A percentile compares a stretch with the other conserved stretches of the same genome.
Conservation (phyloP, 2,797 vertebrate genomes). For the Pangasius krempfi region DNA sequence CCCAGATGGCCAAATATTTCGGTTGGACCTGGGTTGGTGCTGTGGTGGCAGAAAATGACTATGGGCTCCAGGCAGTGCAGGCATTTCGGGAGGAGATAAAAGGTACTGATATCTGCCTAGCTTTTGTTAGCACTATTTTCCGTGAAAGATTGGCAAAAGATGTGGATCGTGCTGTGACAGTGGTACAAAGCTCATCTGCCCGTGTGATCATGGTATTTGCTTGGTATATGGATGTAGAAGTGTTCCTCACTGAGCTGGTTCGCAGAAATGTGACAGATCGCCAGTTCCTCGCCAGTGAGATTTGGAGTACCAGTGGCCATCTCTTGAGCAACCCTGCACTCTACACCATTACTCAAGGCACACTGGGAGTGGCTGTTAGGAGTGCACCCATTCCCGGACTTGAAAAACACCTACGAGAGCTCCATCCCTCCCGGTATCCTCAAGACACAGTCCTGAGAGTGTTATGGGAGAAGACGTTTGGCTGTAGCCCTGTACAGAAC, state of each 20-base stretch:
- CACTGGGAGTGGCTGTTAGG: slow-evolving; percentile 75
- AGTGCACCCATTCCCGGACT: slow-evolving; percentile 71
- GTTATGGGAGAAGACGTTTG: slow-evolving; percentile 72
- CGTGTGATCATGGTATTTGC: slow-evolving; percentile 73
- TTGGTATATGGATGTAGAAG: slow-evolving; percentile 71
- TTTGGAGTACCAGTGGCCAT: slow-evolving; percentile 73
- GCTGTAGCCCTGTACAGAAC: slow-evolving; percentile 57
- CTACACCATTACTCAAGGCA: slow-evolving; percentile 66
- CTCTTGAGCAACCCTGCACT: slow-evolving; percentile 63
- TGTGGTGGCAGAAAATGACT: slow-evolving; percentile 71
- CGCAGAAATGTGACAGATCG: slow-evolving; percentile 70
- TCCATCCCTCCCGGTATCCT: slow-evolving; percentile 65
- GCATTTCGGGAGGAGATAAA: slow-evolving; percentile 70
- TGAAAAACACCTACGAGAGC: slow-evolving; percentile 62
- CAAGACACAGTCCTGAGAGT: slow-evolving; percentile 63
- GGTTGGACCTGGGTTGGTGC: slow-evolving; percentile 76
- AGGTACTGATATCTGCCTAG: slow-evolving; percentile 69
- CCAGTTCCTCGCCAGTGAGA: slow-evolving; percentile 77
- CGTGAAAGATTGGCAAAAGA: slow-evolving; percentile 68
- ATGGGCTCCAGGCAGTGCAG: slow-evolving; percentile 71
- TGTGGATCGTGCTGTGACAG: slow-evolving; percentile 62
- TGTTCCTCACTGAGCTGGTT: slow-evolving; percentile 69
- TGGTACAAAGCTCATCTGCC: slow-evolving; percentile 71
- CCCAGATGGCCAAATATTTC: slow-evolving; percentile 68
- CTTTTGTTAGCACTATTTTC: slow-evolving; percentile 70